phyloP scores from a whole-genome alignment of 2,888 invertebrate genomes.

The Drosophila hamatofila region DNA sequence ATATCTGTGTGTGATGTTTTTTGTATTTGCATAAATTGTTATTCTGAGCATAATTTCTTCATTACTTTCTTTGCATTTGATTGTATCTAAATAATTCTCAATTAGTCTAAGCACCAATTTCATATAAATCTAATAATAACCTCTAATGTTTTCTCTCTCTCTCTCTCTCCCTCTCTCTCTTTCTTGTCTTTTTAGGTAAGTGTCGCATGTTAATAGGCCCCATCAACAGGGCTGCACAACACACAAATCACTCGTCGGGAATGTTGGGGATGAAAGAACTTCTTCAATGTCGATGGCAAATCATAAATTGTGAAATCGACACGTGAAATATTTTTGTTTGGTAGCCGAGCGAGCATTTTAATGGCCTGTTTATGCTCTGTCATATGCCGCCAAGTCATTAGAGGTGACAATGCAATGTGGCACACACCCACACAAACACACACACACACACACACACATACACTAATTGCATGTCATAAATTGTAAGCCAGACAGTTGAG shows the following conservation, averaged over 20 bases:
- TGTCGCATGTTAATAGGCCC: constrained; percentile 40
- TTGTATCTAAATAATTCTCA: constrained; percentile 6
- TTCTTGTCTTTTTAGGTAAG: constrained; percentile 62
- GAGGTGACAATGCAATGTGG: constrained; percentile 75
- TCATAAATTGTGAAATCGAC: constrained; percentile 63
- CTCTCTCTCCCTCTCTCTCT: not conserved
- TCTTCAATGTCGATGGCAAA: constrained; percentile 41
- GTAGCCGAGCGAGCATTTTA: constrained; percentile 58
- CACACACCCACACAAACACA: constrained; percentile 29
- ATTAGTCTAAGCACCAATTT: constrained; percentile 4
- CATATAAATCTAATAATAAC: not conserved
- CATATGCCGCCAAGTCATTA: constrained; percentile 69
- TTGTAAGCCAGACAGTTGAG: constrained; percentile 55
- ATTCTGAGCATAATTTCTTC: not conserved
- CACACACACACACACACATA: constrained; percentile 10
- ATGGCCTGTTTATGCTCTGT: constrained; percentile 75
- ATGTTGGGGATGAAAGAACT: not conserved
- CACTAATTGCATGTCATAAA: constrained; percentile 69
- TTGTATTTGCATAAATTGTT: not conserved
- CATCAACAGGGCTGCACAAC: constrained; percentile 13
- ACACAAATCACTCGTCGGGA: constrained; percentile 32
- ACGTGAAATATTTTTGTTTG: constrained; percentile 50
- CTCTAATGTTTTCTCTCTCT: too few relatives aligned
- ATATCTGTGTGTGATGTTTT: too few relatives aligned
- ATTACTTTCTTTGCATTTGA: not conserved